Evolutionary conservation across 1,140 invertebrate species (phyloP).

Genomic region (Leptonema lineaticorne): DNA sequence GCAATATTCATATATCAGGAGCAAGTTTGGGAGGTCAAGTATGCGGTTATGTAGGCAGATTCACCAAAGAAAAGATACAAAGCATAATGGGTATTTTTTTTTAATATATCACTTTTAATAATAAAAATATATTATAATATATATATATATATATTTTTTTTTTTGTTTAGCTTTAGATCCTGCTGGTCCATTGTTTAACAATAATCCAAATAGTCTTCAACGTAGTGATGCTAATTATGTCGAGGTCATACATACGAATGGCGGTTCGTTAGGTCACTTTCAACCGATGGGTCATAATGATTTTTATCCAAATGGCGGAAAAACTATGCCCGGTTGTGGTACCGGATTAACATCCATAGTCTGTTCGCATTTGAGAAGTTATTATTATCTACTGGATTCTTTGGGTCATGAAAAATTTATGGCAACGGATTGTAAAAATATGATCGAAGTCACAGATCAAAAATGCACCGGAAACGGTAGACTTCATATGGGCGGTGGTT

Average conservation of each 20-base stretch:
- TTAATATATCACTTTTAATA: background rate
- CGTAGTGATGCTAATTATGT: conserved; percentile 58
- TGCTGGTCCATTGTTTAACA: conserved; percentile 52
- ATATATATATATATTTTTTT: conserved; percentile 19
- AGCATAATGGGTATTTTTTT: conserved; percentile 6
- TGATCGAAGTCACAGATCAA: conserved; percentile 42
- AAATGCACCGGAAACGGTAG: conserved; percentile 43
- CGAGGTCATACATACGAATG: conserved; percentile 63
- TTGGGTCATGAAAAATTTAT: conserved; percentile 51
- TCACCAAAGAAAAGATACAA: background rate
- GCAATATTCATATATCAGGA: conserved; percentile 8
- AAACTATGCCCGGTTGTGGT: conserved; percentile 64
- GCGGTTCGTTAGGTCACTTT: conserved; percentile 48
- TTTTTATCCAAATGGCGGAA: conserved; percentile 62
- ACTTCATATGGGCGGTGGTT: conserved; percentile 46
- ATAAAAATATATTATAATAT: background rate
- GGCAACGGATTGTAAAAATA: conserved; percentile 46
- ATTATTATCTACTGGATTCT: conserved; percentile 58
- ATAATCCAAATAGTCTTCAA: conserved; percentile 42
- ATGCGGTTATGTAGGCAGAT: background rate
- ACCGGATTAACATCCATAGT: conserved; percentile 45
- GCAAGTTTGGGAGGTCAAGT: conserved; percentile 21
- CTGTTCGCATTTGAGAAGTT: conserved; percentile 57
- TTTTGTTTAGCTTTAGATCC: conserved; percentile 60
- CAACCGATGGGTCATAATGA: conserved; percentile 52